Conservation (phyloP, 2,888 invertebrate genomes). For the Megastigmus dorsalis region DNA sequence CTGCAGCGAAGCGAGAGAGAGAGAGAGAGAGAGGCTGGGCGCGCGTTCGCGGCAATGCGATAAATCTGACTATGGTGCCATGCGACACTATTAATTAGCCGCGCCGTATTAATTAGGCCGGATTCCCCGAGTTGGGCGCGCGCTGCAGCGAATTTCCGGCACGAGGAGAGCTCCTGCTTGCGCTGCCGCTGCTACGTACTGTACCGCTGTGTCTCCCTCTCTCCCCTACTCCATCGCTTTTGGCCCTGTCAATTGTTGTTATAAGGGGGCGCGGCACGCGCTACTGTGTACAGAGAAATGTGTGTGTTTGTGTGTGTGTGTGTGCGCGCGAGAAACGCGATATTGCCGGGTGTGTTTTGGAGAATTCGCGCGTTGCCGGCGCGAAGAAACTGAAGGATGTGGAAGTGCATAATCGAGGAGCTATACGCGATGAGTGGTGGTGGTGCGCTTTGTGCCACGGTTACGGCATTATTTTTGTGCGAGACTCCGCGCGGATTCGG, state of each 20-base stretch:
- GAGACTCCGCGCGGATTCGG: no score
- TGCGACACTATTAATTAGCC: slow-evolving; percentile 60
- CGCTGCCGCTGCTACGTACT: no score
- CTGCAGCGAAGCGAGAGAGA: neutral
- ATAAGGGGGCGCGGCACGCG: neutral
- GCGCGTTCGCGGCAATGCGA: slow-evolving; percentile 20
- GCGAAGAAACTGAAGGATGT: no score
- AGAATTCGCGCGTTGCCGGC: no score
- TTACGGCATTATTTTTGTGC: no score
- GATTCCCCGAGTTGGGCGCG: slow-evolving; percentile 55
- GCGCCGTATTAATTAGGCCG: slow-evolving; percentile 60
- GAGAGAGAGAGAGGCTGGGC: neutral
- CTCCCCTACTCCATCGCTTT: neutral
- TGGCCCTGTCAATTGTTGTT: slow-evolving; percentile 28
- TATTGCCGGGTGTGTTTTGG: no score
- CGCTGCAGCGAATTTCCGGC: slow-evolving; percentile 19
- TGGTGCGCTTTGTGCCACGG: no score
- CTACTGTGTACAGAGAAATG: neutral
- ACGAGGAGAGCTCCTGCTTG: no score
- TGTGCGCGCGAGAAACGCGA: no score
- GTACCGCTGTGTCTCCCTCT: no score
- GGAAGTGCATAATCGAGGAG: no score
- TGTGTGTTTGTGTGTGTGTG: neutral
- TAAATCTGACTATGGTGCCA: slow-evolving; percentile 42
- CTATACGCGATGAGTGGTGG: no score